These are phyloP conservation scores for Semicossyphus pulcher DNA, from an alignment of 2,113 vertebrate species.

Conservation along the genomic window DNA sequence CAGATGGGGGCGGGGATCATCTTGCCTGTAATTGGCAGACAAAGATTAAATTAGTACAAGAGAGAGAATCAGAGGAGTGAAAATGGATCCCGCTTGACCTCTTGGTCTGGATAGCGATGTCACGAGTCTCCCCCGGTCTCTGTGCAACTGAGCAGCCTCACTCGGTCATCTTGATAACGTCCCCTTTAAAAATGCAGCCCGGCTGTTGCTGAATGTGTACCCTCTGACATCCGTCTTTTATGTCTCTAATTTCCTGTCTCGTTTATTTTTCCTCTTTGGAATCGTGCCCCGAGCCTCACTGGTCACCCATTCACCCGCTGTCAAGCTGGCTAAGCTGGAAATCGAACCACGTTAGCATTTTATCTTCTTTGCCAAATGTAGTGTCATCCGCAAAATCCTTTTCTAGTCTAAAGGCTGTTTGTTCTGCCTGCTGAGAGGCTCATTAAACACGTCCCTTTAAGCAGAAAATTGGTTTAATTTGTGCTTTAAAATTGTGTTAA, in stretches of 20 bases:
- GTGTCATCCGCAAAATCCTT: background rate
- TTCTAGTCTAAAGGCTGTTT: background rate
- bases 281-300: background rate
- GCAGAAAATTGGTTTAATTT: background rate
- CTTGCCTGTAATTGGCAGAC: slow-evolving; percentile 56
- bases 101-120: slow-evolving; percentile 35
- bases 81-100: slow-evolving; percentile 58
- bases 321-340: slow-evolving; percentile 5
- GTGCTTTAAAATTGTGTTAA: no score
- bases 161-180: background rate
- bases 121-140: slow-evolving; percentile 22
- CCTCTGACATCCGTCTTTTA: slow-evolving; percentile 2
- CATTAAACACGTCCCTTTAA: background rate
- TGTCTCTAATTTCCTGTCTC: background rate
- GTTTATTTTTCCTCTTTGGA: background rate
- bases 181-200: background rate
- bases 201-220: background rate
- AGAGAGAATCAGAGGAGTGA: slow-evolving; percentile 43
- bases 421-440: background rate
- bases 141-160: background rate
- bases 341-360: slow-evolving; percentile 2
- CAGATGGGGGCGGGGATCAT: slow-evolving; percentile 38
- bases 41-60: slow-evolving; percentile 59
- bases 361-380: background rate
- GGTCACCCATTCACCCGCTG: background rate